phyloP scores from a whole-genome alignment of 2,888 invertebrate species.

The Drosophila sordidula region DNA sequence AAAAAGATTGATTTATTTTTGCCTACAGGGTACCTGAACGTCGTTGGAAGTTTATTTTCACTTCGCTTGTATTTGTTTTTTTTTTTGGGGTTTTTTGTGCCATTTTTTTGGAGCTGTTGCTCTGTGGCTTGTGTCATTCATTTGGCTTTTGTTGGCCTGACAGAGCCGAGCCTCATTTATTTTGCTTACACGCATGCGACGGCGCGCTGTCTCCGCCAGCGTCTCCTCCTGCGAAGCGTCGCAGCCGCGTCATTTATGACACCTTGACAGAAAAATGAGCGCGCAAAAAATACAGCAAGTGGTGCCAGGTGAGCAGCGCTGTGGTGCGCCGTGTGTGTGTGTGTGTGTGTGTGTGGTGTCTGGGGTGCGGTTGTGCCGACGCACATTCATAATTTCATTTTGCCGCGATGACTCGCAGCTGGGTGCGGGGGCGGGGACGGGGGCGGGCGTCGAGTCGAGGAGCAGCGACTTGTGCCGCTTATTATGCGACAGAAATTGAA shows the following conservation, averaged over 20 bases:
- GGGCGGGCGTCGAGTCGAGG: neutral
- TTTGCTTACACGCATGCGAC: constrained; percentile 78
- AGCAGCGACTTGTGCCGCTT: constrained; percentile 65
- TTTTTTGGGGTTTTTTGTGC: constrained; percentile 10
- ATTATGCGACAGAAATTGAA: constrained; percentile 82
- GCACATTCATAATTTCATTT: constrained; percentile 81
- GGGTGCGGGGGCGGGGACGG: neutral
- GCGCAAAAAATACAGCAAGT: constrained; percentile 38
- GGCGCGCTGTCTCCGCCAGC: constrained; percentile 31
- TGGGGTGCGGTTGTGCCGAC: constrained; percentile 78
- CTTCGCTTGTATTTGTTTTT: constrained; percentile 24
- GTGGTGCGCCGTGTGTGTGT: neutral
- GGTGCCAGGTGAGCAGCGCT: constrained; percentile 64
- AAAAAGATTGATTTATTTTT: neutral
- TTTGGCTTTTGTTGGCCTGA: constrained; percentile 77
- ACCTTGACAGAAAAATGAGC: constrained; percentile 81
- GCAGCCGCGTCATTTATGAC: constrained; percentile 77
- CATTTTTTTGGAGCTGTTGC: constrained; percentile 58
- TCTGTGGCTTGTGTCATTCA: constrained; percentile 80
- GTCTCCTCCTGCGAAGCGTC: constrained; percentile 41
- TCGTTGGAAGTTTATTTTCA: neutral
- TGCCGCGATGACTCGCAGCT: constrained; percentile 56
- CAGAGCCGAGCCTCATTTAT: constrained; percentile 78
- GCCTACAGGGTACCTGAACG: constrained; percentile 37
- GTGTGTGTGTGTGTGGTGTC: constrained; percentile 33